Conservation (phyloP, 2,797 vertebrate genomes). For the Phrynocephalus forsythii region DNA sequence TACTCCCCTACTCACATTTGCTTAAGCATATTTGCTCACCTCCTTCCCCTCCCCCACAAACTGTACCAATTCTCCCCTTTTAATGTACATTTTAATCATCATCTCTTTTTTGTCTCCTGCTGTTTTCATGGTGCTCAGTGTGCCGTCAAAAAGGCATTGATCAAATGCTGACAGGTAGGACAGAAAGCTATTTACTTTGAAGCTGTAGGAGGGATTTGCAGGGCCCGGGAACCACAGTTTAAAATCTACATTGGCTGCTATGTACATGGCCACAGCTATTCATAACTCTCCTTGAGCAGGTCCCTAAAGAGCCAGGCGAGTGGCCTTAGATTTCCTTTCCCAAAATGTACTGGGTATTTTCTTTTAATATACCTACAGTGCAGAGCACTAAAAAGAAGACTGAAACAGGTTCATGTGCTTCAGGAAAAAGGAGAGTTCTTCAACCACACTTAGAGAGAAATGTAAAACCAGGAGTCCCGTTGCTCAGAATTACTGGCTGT, state of each 20-base stretch:
- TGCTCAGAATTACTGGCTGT: conserved; percentile 54
- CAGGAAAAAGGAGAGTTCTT: conserved; percentile 56
- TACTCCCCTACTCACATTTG: conserved; percentile 1
- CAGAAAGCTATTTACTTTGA: conserved; percentile 68
- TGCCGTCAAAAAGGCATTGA: conserved; percentile 69
- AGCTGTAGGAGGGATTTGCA: conserved; percentile 48
- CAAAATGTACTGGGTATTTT: conserved; percentile 54
- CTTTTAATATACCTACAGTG: conserved; percentile 16
- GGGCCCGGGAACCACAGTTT: conserved; percentile 48
- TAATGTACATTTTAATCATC: conserved; percentile 55
- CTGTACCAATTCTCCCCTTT: conserved; percentile 37
- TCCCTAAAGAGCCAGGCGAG: conserved; percentile 66
- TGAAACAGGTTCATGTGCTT: conserved; percentile 34
- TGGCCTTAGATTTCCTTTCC: conserved; percentile 62
- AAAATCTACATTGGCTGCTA: conserved; percentile 63
- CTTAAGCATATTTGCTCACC: conserved; percentile 11
- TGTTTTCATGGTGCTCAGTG: conserved; percentile 62
- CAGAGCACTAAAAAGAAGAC: conserved; percentile 56
- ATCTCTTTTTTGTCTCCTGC: conserved; percentile 57
- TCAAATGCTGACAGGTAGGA: conserved; percentile 67
- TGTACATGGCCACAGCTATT: conserved; percentile 67
- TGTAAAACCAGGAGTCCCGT: conserved; percentile 53
- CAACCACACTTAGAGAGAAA: conserved; percentile 67
- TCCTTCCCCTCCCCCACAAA: background rate
- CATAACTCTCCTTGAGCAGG: conserved; percentile 61